phyloP scores from a whole-genome alignment of 2,113 vertebrate genomes.

The Dermatemys mawii region DNA sequence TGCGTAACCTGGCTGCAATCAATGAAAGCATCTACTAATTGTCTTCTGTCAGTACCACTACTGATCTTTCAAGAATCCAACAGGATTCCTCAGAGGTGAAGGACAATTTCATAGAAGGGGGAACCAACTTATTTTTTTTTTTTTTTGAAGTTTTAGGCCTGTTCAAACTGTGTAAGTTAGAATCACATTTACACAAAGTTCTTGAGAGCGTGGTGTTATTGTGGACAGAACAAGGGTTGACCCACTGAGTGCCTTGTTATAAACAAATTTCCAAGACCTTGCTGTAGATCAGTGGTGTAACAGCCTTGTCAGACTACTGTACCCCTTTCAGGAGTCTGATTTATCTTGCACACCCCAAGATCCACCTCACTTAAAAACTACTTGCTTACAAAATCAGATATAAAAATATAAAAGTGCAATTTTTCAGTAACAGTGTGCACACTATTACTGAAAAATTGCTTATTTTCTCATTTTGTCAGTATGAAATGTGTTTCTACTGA shows the following conservation, averaged over 20 bases:
- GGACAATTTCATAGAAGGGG: constrained; percentile 21
- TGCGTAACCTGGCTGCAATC: constrained; percentile 66
- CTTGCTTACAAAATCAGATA: no score
- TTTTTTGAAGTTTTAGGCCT: neutral
- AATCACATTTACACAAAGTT: neutral
- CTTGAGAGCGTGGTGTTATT: fast-evolving
- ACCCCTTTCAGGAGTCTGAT: no score
- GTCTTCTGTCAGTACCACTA: constrained; percentile 10
- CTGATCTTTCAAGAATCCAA: constrained; percentile 53
- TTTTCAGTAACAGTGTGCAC: no score
- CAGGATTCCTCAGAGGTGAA: constrained; percentile 36
- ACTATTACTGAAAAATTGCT: no score
- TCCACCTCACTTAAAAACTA: no score
- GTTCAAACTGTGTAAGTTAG: neutral
- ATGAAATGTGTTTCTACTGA: no score
- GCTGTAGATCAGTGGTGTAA: neutral
- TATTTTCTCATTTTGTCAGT: no score
- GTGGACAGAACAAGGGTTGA: neutral
- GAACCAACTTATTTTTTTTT: neutral
- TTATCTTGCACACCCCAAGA: no score
- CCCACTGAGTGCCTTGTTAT: neutral
- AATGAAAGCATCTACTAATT: constrained; percentile 63
- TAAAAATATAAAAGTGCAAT: no score
- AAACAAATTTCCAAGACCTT: neutral
- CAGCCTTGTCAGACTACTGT: no score